Evolutionary conservation across 1,140 invertebrate genomes (phyloP).

Genomic region (Heliconius melpomene): DNA sequence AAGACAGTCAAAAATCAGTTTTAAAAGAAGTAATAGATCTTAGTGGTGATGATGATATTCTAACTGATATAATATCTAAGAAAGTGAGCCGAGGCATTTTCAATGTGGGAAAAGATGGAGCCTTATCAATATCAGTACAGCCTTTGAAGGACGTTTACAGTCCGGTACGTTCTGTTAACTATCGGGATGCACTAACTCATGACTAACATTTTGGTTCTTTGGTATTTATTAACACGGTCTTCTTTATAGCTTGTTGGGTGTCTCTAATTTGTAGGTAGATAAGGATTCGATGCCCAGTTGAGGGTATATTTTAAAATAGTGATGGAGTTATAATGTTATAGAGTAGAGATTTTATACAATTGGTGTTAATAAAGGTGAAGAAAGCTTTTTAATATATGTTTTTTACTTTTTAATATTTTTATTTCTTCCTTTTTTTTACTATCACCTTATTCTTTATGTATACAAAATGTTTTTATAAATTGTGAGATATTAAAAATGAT

Average conservation of each 20-base stretch:
- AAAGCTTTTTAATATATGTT: neutral
- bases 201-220: conserved; percentile 28
- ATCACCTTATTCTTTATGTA: neutral
- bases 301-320: neutral
- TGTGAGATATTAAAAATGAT: neutral
- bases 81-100: conserved; percentile 64
- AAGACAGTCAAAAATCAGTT: conserved; percentile 62
- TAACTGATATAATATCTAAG: conserved; percentile 63
- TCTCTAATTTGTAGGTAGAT: neutral
- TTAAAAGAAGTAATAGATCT: conserved; percentile 74
- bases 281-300: neutral
- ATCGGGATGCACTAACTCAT: conserved; percentile 50
- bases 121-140: conserved; percentile 72
- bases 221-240: conserved; percentile 9
- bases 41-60: conserved; percentile 69
- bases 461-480: no score
- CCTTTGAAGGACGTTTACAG: conserved; percentile 60
- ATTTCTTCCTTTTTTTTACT: neutral
- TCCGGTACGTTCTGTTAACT: conserved; percentile 67
- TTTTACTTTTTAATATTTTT: neutral
- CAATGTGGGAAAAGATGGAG: conserved; percentile 70
- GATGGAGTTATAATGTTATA: neutral
- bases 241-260: neutral
- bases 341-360: neutral
- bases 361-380: neutral